These are phyloP conservation scores for Aricia agestis DNA, from an alignment of 1,140 invertebrate genomes.

Conservation along the genomic window DNA sequence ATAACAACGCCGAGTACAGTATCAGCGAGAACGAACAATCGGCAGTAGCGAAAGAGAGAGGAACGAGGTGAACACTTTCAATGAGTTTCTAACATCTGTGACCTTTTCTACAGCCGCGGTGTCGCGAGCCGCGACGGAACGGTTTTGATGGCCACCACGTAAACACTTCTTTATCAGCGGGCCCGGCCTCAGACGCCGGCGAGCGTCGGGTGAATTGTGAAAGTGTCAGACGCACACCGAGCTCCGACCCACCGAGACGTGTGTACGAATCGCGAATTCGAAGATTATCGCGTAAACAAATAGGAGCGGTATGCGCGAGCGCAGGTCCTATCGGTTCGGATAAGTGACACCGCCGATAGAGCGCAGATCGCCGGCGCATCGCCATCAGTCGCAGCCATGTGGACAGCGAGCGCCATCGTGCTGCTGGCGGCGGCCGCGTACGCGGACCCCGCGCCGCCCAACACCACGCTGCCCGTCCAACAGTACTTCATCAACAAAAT, in stretches of 20 bases:
- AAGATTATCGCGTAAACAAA: slow-evolving; percentile 58
- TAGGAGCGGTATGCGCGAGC: slow-evolving; percentile 44
- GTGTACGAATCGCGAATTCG: slow-evolving; percentile 41
- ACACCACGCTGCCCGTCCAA: slow-evolving; percentile 58
- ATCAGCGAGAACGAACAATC: neutral
- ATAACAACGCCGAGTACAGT: neutral
- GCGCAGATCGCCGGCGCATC: slow-evolving; percentile 45
- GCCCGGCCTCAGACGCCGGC: slow-evolving; percentile 55
- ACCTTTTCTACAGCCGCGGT: neutral
- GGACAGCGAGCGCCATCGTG: slow-evolving; percentile 45
- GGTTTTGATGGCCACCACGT: slow-evolving; percentile 28
- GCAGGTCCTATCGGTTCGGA: slow-evolving; percentile 37
- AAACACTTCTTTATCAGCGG: slow-evolving; percentile 63
- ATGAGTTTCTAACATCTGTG: slow-evolving; percentile 10
- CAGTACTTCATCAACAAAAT: slow-evolving; percentile 75
- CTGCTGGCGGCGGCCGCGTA: slow-evolving; percentile 42
- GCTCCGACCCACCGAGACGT: slow-evolving; percentile 50
- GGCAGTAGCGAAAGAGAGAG: neutral
- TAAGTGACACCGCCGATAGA: slow-evolving; percentile 47
- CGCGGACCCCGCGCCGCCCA: slow-evolving; percentile 29
- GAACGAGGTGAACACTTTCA: slow-evolving; percentile 7
- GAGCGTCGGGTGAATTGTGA: slow-evolving; percentile 59
- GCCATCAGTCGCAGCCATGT: slow-evolving; percentile 50
- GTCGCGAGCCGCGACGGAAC: neutral
- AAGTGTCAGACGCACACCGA: slow-evolving; percentile 65